phyloP scores from a whole-genome alignment of 1,140 invertebrate species.

The Drosophila takahashii region DNA sequence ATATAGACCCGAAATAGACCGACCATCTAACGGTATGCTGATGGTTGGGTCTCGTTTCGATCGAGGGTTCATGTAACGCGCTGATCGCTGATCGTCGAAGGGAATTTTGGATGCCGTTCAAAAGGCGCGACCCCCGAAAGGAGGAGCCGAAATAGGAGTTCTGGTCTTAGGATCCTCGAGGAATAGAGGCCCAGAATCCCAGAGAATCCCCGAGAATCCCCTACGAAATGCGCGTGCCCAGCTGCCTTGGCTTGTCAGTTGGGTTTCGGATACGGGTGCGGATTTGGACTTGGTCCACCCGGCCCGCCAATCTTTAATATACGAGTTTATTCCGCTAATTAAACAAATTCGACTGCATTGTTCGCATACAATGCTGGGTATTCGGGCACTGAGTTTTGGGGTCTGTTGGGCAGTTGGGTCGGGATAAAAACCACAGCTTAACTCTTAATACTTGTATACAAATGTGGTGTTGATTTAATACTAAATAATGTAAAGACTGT shows the following conservation, averaged over 20 bases:
- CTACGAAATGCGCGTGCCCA: conserved; percentile 60
- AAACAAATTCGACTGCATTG: conserved; percentile 75
- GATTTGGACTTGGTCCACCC: conserved; percentile 14
- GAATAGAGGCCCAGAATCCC: background rate
- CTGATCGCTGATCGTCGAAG: conserved; percentile 32
- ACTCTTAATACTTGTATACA: too few relatives aligned
- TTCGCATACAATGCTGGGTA: conserved; percentile 29
- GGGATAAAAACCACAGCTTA: background rate
- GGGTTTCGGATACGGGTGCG: background rate
- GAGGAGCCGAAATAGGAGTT: too few relatives aligned
- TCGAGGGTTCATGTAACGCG: conserved; percentile 29
- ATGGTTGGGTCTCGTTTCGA: conserved; percentile 38
- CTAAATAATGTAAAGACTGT: too few relatives aligned
- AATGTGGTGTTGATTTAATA: too few relatives aligned
- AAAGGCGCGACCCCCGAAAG: conserved; percentile 30
- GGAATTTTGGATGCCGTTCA: conserved; percentile 64
- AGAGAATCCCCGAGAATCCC: background rate
- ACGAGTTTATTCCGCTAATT: conserved; percentile 67
- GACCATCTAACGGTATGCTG: conserved; percentile 56
- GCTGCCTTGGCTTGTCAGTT: conserved; percentile 77
- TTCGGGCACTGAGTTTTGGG: background rate
- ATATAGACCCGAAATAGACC: conserved; percentile 65
- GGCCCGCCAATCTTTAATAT: conserved; percentile 46
- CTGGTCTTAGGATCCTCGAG: background rate
- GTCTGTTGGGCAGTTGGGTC: background rate